Percentiles rank a stretch among this genome's conserved stretches.
These are phyloP conservation scores for Thereva nobilitata DNA, from an alignment of 2,888 invertebrate genomes.

Conservation along the genomic window DNA sequence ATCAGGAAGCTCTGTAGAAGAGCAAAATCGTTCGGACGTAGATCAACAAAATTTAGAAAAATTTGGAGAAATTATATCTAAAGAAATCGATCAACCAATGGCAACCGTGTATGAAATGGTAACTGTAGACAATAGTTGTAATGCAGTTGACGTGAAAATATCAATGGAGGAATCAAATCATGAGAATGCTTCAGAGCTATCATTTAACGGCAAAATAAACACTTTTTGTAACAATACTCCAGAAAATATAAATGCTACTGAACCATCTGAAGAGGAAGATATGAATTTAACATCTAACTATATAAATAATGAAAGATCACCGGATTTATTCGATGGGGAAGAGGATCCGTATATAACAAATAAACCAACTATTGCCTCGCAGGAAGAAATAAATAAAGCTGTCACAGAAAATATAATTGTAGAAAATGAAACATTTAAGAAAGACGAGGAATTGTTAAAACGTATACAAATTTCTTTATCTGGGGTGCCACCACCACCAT, in stretches of 20 bases:
- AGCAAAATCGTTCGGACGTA: too few relatives aligned
- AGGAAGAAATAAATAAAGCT: conserved; percentile 3
- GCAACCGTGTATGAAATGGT: conserved; percentile 47
- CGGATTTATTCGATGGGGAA: conserved; percentile 70
- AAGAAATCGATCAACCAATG: neutral
- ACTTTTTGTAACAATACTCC: conserved; percentile 41
- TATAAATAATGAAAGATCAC: conserved; percentile 58
- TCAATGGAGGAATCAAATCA: conserved; percentile 37
- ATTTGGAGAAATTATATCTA: neutral
- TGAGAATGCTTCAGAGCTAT: conserved; percentile 45
- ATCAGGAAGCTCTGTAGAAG: too few relatives aligned
- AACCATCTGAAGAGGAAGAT: neutral
- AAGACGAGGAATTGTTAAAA: conserved; percentile 50
- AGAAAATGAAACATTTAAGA: conserved; percentile 16
- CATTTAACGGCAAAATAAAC: conserved; percentile 55
- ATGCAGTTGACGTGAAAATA: conserved; percentile 54
- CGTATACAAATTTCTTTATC: conserved; percentile 65
- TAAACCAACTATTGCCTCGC: neutral
- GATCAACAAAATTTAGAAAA: neutral
- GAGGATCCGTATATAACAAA: conserved; percentile 56
- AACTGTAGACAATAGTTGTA: conserved; percentile 54
- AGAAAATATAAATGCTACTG: neutral
- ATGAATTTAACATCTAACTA: conserved; percentile 3
- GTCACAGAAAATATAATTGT: conserved; percentile 14
- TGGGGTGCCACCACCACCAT: conserved; percentile 76